Conservation (phyloP, 23 tunicate species). For the Trididemnum nubilum region DNA sequence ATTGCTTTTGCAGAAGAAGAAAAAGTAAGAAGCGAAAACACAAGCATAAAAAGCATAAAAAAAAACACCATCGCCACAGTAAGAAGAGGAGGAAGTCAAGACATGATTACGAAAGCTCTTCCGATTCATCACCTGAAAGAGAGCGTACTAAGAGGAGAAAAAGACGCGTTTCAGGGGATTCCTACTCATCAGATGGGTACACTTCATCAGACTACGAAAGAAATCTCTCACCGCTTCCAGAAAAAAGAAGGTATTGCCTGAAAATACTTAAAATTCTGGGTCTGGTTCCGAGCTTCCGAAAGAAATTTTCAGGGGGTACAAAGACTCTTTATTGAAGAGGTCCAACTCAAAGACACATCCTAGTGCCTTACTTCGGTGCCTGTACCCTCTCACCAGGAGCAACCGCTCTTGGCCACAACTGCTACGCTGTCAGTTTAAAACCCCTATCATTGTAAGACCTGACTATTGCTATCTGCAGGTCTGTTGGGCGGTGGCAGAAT, state of each 20-base stretch:
- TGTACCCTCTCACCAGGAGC: too few species aligned
- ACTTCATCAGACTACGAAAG: constrained; percentile 8
- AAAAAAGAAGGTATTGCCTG: constrained; percentile 9
- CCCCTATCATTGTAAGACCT: too few species aligned
- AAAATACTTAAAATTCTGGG: too few species aligned
- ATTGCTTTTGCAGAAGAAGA: constrained; percentile 10
- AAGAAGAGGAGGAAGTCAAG: not conserved
- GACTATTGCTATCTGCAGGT: too few species aligned
- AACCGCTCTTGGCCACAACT: too few species aligned
- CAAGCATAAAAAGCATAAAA: constrained; percentile 19
- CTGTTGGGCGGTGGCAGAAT: too few species aligned
- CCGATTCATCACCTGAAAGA: not conserved
- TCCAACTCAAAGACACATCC: too few species aligned
- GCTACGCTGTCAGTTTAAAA: too few species aligned
- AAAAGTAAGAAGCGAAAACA: constrained; percentile 13
- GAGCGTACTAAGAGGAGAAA: not conserved
- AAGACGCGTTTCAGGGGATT: constrained; percentile 43
- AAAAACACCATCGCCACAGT: constrained; percentile 4
- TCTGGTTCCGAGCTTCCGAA: too few species aligned
- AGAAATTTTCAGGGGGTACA: too few species aligned
- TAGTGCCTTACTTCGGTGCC: too few species aligned
- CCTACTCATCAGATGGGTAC: constrained; percentile 18
- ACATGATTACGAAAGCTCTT: not conserved
- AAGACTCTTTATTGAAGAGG: too few species aligned
- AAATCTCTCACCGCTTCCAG: not conserved